A percentile compares a stretch with the other conserved stretches of the same genome.
Evolutionary conservation across 2,888 invertebrate species (phyloP).

Genomic region (Nomada fucata): DNA sequence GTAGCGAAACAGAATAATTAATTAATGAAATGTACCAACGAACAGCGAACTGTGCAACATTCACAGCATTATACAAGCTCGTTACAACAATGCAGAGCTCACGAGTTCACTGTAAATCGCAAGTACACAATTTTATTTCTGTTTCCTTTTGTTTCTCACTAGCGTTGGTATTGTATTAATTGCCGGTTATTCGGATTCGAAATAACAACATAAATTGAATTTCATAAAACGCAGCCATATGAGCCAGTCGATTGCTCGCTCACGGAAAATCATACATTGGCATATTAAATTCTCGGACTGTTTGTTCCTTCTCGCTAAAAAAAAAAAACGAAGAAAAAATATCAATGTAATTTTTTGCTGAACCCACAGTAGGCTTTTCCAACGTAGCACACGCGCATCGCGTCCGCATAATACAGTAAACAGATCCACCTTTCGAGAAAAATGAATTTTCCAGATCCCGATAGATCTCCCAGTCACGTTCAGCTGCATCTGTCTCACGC

Average conservation of each 20-base stretch:
- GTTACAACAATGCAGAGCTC: not conserved
- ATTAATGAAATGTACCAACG: slow-evolving; percentile 5
- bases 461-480: slow-evolving; percentile 10
- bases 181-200: not conserved
- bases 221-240: not conserved
- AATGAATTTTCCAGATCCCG: slow-evolving; percentile 4
- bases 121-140: not conserved
- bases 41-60: not conserved
- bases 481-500: slow-evolving; percentile 1
- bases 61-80: not conserved
- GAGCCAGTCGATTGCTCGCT: not conserved
- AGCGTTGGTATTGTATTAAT: not conserved
- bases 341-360: not conserved
- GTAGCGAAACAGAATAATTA: not conserved
- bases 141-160: too few relatives aligned
- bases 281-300: not conserved
- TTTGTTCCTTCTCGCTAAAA: not conserved
- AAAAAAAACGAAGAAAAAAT: not conserved
- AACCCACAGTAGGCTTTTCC: not conserved
- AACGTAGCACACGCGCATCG: not conserved
- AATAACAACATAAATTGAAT: not conserved
- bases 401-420: not conserved
- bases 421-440: not conserved
- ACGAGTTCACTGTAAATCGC: not conserved
- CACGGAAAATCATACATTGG: not conserved